A percentile compares a stretch with the other conserved stretches of the same genome.
These are phyloP conservation scores for Chrysolina oricalcia DNA, from an alignment of 2,888 invertebrate species.

Conservation along the genomic window DNA sequence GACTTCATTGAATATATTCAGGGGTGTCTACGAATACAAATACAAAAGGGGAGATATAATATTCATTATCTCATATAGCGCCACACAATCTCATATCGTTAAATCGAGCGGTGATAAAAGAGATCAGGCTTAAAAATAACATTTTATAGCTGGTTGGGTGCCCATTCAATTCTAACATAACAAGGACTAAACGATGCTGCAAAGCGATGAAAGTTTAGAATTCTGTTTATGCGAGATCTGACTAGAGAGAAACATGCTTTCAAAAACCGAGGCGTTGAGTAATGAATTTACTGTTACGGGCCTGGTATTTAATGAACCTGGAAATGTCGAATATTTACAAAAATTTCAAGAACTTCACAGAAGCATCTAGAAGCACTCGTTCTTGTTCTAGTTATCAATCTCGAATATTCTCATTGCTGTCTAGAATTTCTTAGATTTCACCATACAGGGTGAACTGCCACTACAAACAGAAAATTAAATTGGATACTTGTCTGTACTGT, in stretches of 20 bases:
- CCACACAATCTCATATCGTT: background rate
- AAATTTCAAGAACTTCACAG: no score
- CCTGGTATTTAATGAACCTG: no score
- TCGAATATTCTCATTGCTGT: no score
- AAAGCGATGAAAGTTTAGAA: conserved; percentile 23
- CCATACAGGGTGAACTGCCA: no score
- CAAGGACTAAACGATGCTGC: conserved; percentile 18
- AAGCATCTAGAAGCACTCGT: no score
- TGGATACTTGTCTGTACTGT: no score
- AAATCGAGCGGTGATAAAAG: background rate
- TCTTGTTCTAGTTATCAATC: no score
- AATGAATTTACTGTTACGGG: no score
- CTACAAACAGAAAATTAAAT: no score
- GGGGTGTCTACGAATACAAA: background rate
- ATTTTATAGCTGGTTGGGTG: background rate
- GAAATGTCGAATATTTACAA: no score
- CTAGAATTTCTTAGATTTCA: no score
- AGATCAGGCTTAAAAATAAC: conserved; percentile 14
- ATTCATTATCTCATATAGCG: background rate
- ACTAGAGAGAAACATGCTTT: background rate
- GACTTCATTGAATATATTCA: background rate
- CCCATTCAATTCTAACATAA: background rate
- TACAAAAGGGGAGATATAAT: background rate
- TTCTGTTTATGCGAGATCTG: conserved; percentile 19
- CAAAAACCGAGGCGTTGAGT: background rate